These are phyloP conservation scores for Xylocampa areola DNA, from an alignment of 2,888 invertebrate species.

Conservation along the genomic window DNA sequence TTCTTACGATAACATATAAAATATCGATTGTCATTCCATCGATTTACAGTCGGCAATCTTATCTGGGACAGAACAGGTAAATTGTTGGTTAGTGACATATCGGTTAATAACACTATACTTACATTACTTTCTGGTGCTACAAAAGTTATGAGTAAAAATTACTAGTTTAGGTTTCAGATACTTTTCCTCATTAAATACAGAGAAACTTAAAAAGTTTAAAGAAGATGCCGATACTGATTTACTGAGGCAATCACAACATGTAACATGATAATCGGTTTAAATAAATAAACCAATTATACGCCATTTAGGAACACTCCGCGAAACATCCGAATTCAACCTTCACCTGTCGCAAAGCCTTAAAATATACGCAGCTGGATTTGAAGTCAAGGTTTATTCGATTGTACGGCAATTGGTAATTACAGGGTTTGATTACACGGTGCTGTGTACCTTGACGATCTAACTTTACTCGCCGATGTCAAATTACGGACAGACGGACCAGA, in stretches of 20 bases:
- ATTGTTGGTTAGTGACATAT: conserved; percentile 24
- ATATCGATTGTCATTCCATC: conserved; percentile 38
- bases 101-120: conserved; percentile 4
- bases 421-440: conserved; percentile 62
- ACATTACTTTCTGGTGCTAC: conserved; percentile 25
- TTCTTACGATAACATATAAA: conserved; percentile 34
- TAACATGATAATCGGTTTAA: conserved; percentile 17
- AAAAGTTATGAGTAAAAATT: conserved; percentile 10
- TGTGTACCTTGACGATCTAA: conserved; percentile 60
- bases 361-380: conserved; percentile 59
- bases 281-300: conserved; percentile 38
- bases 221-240: no score
- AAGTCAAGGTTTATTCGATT: conserved; percentile 70
- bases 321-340: conserved; percentile 67
- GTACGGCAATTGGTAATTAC: conserved; percentile 67
- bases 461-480: conserved; percentile 42
- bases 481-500: conserved; percentile 32
- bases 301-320: conserved; percentile 57
- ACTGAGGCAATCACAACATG: no score
- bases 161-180: not conserved
- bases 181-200: conserved; percentile 31
- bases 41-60: conserved; percentile 32
- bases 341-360: conserved; percentile 66
- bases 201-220: conserved; percentile 7
- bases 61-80: conserved; percentile 29